Base-by-base conservation (phyloP, 2,797 vertebrate genomes). In the Huso huso region DNA sequence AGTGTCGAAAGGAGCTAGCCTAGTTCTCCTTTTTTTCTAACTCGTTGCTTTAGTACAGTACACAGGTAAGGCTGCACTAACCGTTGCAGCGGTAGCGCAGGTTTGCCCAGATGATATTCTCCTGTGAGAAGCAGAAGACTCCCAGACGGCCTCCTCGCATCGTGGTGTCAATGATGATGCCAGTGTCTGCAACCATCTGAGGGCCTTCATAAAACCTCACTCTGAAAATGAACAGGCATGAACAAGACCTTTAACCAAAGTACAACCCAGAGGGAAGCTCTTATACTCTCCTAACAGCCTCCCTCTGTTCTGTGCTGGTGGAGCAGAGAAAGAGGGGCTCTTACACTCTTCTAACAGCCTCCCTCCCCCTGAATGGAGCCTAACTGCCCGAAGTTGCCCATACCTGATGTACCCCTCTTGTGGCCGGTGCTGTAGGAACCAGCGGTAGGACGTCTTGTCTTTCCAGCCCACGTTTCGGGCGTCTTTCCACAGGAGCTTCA, bases 61-160 rank as follows among this genome's bases (percentile, higher is more conserved):
- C 23, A 4, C 23, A 37, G 23, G 2, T 37, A 37, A 37, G 23
- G 7, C 11, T 2, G 1, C 66, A 66, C 81, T 83, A 72, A 97
- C 97, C 97, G 0, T 99, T 99, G 88, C 97, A 99, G 81, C 96
- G 91, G 53, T 97, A 99, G 2, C 93, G 93, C 64, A 99, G 85
- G 78, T 99, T 97, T 49, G 97, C 94, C 97, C 97, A 99, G 78
- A 99, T 99, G 62, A 99, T 99, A 81, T 98, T 99, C 82, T 99
- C 97, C 66, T 99, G 97, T 48, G 96, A 99, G 83, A 99, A 99
- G 84, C 97, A 99, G 88, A 99, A 99, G 74, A 99, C 97, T 0
- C 97, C 97, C 0, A 99, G 87, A 51, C 97, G 87, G 0, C 97
- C 97, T 11, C 97, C 97, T 65, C 97, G 81, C 97, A 99, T 99